Evolutionary conservation across 2,797 vertebrate genomes (phyloP).

Genomic region (Gallinago solitaria): DNA sequence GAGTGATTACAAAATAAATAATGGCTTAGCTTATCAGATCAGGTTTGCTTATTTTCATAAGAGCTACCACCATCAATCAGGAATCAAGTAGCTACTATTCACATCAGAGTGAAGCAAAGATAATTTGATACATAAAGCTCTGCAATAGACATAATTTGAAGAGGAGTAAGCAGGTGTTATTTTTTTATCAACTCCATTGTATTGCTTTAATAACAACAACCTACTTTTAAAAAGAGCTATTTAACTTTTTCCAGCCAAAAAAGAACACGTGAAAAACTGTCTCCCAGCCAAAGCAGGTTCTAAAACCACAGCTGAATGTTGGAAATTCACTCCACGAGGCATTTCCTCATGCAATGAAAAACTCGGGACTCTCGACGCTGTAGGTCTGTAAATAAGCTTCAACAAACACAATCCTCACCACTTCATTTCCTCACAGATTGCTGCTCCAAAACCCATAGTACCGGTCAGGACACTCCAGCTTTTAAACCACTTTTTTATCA

Average conservation of each 20-base stretch:
- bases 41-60: conserved; percentile 41
- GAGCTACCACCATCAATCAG: conserved; percentile 49
- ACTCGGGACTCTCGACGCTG: not conserved
- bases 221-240: not conserved
- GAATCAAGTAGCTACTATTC: conserved; percentile 37
- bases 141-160: conserved; percentile 29
- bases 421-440: not conserved
- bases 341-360: not conserved
- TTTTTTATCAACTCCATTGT: conserved; percentile 32
- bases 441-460: not conserved
- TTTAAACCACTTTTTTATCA: not conserved
- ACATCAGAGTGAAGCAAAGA: conserved; percentile 21
- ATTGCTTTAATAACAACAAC: conserved; percentile 37
- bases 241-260: conserved; percentile 9
- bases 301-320: not conserved
- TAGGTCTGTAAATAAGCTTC: not conserved
- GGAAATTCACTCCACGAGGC: not conserved
- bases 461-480: not conserved
- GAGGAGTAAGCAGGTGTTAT: conserved; percentile 47
- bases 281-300: not conserved
- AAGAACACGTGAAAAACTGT: not conserved
- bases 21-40: conserved; percentile 24
- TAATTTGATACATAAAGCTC: conserved; percentile 14
- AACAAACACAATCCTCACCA: not conserved
- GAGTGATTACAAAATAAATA: conserved; percentile 39